Conservation (phyloP, 2,797 vertebrate genomes). For the Iguana delicatissima region DNA sequence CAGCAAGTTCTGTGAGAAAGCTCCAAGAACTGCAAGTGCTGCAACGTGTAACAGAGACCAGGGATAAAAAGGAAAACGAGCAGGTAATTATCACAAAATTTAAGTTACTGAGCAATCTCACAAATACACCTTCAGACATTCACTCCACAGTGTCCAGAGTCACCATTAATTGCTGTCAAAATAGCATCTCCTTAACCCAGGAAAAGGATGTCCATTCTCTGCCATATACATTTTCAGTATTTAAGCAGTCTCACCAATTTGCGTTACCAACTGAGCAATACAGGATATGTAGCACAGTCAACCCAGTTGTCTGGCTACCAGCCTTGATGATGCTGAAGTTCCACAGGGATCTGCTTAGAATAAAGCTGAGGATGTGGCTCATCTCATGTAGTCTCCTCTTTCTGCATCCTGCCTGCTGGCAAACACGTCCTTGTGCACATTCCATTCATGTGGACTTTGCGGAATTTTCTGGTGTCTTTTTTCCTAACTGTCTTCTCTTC, state of each 20-base stretch:
- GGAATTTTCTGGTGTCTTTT: constrained; percentile 1
- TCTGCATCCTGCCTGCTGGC: background rate
- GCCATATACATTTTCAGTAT: background rate
- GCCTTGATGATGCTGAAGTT: constrained; percentile 11
- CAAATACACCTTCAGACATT: constrained; percentile 37
- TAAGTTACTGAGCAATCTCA: constrained; percentile 47
- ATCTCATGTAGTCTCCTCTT: constrained; percentile 9
- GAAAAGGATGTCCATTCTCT: constrained; percentile 10
- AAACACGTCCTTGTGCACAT: constrained; percentile 18
- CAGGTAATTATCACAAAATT: constrained; percentile 29
- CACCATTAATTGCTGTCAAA: constrained; percentile 21
- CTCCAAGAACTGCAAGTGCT: constrained; percentile 16
- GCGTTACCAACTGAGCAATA: constrained; percentile 9
- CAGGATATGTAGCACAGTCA: constrained; percentile 35
- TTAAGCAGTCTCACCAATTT: constrained; percentile 15
- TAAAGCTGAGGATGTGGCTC: constrained; percentile 8
- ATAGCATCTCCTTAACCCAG: constrained; percentile 23
- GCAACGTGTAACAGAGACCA: background rate
- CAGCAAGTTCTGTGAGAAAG: constrained; percentile 17
- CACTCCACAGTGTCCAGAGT: constrained; percentile 3
- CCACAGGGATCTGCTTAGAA: background rate
- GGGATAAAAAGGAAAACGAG: constrained; percentile 26
- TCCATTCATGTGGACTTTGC: background rate
- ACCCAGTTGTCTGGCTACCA: constrained; percentile 32
- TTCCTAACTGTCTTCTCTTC: background rate